Percentiles rank a stretch among this genome's conserved stretches.
Conservation (phyloP, 2,797 vertebrate genomes). For the Amphiprion clarkii region DNA sequence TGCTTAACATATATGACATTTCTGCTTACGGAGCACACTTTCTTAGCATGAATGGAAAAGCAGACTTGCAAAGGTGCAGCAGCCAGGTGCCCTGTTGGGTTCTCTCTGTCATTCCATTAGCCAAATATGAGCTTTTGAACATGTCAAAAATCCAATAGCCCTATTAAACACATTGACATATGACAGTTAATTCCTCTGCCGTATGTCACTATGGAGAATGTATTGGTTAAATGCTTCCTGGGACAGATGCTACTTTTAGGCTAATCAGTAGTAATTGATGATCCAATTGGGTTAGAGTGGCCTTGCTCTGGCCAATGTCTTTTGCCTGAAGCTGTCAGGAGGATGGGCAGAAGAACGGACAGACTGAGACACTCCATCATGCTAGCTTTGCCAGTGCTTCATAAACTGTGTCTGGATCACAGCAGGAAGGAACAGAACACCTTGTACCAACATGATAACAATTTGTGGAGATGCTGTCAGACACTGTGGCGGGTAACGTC, state of each 20-base stretch:
- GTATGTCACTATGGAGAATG: constrained; percentile 80
- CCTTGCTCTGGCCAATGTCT: constrained; percentile 77
- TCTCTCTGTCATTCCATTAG: constrained; percentile 71
- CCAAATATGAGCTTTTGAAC: constrained; percentile 77
- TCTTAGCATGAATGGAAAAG: constrained; percentile 34
- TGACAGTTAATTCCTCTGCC: constrained; percentile 83
- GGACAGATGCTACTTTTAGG: constrained; percentile 86
- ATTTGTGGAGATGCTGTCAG: constrained; percentile 28
- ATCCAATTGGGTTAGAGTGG: constrained; percentile 84
- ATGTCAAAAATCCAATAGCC: constrained; percentile 83
- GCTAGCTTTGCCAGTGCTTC: constrained; percentile 50
- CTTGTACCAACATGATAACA: constrained; percentile 42
- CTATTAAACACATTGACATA: constrained; percentile 82
- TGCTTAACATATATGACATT: background rate
- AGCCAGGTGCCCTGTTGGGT: constrained; percentile 71
- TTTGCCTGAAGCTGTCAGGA: constrained; percentile 70
- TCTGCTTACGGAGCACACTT: background rate
- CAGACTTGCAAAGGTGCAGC: constrained; percentile 23
- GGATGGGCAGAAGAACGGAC: constrained; percentile 41
- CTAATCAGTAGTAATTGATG: constrained; percentile 87
- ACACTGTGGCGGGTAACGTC: background rate
- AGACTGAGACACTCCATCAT: constrained; percentile 44
- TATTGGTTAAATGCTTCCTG: constrained; percentile 87
- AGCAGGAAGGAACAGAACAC: constrained; percentile 47
- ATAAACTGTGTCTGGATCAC: constrained; percentile 52